phyloP scores from a whole-genome alignment of 2,113 vertebrate species.

The Sander vitreus region DNA sequence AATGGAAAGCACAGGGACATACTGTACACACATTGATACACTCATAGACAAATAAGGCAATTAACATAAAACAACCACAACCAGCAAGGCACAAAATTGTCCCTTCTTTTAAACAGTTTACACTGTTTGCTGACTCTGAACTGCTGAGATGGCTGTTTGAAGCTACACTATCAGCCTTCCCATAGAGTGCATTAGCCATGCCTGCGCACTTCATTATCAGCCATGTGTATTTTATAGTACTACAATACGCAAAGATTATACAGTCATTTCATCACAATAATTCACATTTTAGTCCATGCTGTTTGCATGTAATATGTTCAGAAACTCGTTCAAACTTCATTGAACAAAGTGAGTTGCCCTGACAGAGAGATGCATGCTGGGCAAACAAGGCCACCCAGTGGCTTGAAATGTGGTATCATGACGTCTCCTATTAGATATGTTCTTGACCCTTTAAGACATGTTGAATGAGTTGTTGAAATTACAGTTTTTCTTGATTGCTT shows the following conservation, averaged over 20 bases:
- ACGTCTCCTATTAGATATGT: conserved; percentile 6
- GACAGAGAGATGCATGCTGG: conserved; percentile 16
- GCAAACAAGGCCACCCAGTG: conserved; percentile 3
- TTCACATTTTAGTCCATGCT: neutral
- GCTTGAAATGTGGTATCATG: neutral
- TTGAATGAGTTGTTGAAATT: neutral
- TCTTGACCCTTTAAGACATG: neutral
- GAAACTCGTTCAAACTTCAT: neutral
- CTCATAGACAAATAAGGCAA: neutral
- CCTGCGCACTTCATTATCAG: neutral
- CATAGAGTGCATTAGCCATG: neutral
- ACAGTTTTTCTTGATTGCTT: no score
- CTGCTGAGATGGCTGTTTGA: conserved; percentile 12
- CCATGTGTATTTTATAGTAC: neutral
- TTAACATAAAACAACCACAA: conserved; percentile 17
- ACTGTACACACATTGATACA: neutral
- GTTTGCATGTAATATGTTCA: neutral
- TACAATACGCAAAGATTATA: neutral
- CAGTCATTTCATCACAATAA: neutral
- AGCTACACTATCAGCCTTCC: neutral
- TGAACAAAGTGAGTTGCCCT: neutral
- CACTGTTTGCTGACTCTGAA: neutral
- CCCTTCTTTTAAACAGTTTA: conserved; percentile 1
- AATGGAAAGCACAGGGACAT: conserved; percentile 1
- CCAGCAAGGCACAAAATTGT: neutral